Evolutionary conservation across 2,888 invertebrate genomes (phyloP).

Genomic region (Yponomeuta plumbellus): DNA sequence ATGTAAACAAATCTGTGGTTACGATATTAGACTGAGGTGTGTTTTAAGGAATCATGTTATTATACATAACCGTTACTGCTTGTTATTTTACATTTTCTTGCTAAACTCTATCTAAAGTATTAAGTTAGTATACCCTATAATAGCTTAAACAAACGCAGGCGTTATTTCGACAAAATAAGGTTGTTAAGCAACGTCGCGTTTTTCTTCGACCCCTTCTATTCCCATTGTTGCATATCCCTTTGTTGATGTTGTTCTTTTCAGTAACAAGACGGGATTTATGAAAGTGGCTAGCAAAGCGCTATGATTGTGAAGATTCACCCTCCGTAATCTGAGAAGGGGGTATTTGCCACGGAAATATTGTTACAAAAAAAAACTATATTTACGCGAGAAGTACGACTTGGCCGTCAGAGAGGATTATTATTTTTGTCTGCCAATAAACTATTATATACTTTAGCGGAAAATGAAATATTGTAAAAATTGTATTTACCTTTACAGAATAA

Average conservation of each 20-base stretch:
- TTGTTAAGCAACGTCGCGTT: constrained; percentile 51
- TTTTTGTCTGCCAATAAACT: too few relatives aligned
- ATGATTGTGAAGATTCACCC: constrained; percentile 34
- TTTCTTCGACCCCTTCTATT: constrained; percentile 41
- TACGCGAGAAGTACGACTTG: too few relatives aligned
- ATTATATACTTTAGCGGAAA: too few relatives aligned
- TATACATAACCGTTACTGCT: background rate
- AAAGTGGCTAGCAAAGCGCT: constrained; percentile 46
- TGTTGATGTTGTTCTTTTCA: constrained; percentile 34
- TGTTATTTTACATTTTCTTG: background rate
- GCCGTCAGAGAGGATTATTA: too few relatives aligned
- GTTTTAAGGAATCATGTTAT: background rate
- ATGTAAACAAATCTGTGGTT: too few relatives aligned
- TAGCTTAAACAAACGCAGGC: background rate
- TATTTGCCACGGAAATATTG: constrained; percentile 36
- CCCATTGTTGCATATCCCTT: constrained; percentile 33
- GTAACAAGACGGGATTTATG: constrained; percentile 62
- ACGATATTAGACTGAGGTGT: too few relatives aligned
- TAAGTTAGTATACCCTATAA: background rate
- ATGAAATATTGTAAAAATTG: too few relatives aligned
- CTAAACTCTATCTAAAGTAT: background rate
- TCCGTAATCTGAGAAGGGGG: constrained; percentile 23
- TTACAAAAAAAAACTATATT: constrained; percentile 30
- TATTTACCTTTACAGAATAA: too few relatives aligned
- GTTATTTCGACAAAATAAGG: background rate